These are phyloP conservation scores for Hippocampus abdominalis DNA, from an alignment of 2,113 vertebrate species.

Conservation along the genomic window DNA sequence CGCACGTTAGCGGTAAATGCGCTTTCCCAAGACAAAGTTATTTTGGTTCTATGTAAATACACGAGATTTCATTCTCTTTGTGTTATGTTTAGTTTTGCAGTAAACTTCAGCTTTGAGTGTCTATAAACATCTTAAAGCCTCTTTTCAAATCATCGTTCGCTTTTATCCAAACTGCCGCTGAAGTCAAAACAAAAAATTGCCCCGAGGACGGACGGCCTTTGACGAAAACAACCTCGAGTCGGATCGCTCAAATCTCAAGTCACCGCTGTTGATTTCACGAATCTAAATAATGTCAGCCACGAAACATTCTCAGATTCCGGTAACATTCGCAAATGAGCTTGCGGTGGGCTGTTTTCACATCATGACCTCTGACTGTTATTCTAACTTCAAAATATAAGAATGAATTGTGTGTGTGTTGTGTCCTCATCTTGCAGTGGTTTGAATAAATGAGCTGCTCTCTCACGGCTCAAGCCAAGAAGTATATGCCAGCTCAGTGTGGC, in stretches of 20 bases:
- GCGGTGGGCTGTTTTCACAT: not conserved
- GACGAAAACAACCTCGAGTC: not conserved
- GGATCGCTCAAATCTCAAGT: too few species aligned
- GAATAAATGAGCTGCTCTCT: constrained; percentile 52
- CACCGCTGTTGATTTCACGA: not conserved
- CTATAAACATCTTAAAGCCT: not conserved
- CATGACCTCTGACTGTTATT: not conserved
- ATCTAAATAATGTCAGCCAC: not conserved
- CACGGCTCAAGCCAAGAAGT: constrained; percentile 61
- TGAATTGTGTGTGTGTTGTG: not conserved
- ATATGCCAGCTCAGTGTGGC: constrained; percentile 44
- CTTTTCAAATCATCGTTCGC: too few species aligned
- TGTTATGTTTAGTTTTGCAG: not conserved
- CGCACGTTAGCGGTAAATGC: not conserved
- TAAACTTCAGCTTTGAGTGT: not conserved
- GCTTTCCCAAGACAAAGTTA: not conserved
- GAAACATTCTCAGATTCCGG: not conserved
- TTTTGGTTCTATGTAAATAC: not conserved
- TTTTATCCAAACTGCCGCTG: too few species aligned
- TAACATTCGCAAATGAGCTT: not conserved
- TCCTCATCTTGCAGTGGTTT: constrained; percentile 22
- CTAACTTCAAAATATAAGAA: not conserved
- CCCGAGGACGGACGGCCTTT: too few species aligned
- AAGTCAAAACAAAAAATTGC: too few species aligned
- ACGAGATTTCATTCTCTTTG: not conserved